phyloP scores from a whole-genome alignment of 2,888 invertebrate genomes.

The Aleiodes leptofemur region DNA sequence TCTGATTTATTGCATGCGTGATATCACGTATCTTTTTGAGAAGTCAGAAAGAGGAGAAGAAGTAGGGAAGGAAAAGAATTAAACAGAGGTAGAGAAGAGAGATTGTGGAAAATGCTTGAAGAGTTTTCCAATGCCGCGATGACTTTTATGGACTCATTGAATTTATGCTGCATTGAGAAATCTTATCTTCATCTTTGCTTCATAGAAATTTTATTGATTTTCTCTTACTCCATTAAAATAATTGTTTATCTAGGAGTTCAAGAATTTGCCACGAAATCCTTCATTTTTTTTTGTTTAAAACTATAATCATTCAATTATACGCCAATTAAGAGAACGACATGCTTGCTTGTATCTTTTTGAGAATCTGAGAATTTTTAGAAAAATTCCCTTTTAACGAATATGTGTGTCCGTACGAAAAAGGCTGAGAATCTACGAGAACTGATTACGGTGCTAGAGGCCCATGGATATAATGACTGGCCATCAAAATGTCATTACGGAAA shows the following conservation, averaged over 20 bases:
- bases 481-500: slow-evolving; percentile 58
- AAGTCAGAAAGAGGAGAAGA: not conserved
- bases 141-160: slow-evolving; percentile 34
- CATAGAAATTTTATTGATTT: slow-evolving; percentile 30
- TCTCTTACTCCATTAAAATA: not conserved
- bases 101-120: slow-evolving; percentile 26
- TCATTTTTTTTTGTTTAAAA: too few relatives aligned
- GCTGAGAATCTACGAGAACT: slow-evolving; percentile 51
- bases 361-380: not conserved
- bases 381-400: slow-evolving; percentile 24
- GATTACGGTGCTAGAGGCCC: slow-evolving; percentile 52
- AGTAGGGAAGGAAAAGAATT: slow-evolving; percentile 23
- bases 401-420: slow-evolving; percentile 32
- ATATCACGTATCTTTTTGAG: slow-evolving; percentile 34
- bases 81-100: slow-evolving; percentile 2
- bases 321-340: too few relatives aligned
- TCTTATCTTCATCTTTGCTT: slow-evolving; percentile 22
- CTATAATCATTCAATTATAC: too few relatives aligned
- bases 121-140: slow-evolving; percentile 26
- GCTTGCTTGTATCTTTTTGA: too few relatives aligned
- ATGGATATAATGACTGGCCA: slow-evolving; percentile 57
- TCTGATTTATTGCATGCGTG: slow-evolving; percentile 37
- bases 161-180: slow-evolving; percentile 31
- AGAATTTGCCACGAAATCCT: too few relatives aligned
- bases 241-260: not conserved